Evolutionary conservation across 2,888 invertebrate species (phyloP).

Genomic region (Bimastos eiseni): DNA sequence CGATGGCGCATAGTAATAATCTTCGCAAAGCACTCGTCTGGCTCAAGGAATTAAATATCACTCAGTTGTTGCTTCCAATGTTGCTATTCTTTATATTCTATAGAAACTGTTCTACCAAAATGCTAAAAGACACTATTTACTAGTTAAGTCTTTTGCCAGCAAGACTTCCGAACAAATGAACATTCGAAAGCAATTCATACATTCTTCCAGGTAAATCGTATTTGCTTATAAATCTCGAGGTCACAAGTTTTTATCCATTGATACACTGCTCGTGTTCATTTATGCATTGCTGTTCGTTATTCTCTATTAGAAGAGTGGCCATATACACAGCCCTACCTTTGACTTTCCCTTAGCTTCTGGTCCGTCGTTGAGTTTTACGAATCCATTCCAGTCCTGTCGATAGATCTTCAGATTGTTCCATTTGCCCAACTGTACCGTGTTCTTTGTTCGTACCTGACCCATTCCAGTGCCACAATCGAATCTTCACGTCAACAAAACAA

Average conservation of each 20-base stretch:
- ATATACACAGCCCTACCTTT: constrained; percentile 70
- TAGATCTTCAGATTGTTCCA: constrained; percentile 90
- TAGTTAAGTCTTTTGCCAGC: too few species aligned
- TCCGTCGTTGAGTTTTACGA: constrained; percentile 85
- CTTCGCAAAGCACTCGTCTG: too few species aligned
- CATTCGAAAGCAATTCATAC: too few species aligned
- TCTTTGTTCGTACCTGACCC: constrained; percentile 81
- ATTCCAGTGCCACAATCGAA: constrained; percentile 94
- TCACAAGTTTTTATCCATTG: neutral
- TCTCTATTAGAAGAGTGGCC: too few species aligned
- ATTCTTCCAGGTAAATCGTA: neutral
- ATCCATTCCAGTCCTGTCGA: constrained; percentile 89
- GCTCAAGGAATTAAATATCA: too few species aligned
- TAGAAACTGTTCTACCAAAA: too few species aligned
- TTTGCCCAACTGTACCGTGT: constrained; percentile 80
- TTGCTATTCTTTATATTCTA: too few species aligned
- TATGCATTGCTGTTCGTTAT: neutral
- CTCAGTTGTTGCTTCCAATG: neutral
- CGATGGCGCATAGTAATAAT: too few species aligned
- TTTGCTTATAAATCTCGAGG: neutral
- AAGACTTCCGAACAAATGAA: too few species aligned
- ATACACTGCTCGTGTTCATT: neutral
- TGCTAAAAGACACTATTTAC: too few species aligned
- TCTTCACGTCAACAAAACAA: constrained; percentile 64
- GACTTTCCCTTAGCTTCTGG: constrained; percentile 85